Evolutionary conservation across 2,113 vertebrate species (phyloP).

Genomic region (Apteryx mantelli): DNA sequence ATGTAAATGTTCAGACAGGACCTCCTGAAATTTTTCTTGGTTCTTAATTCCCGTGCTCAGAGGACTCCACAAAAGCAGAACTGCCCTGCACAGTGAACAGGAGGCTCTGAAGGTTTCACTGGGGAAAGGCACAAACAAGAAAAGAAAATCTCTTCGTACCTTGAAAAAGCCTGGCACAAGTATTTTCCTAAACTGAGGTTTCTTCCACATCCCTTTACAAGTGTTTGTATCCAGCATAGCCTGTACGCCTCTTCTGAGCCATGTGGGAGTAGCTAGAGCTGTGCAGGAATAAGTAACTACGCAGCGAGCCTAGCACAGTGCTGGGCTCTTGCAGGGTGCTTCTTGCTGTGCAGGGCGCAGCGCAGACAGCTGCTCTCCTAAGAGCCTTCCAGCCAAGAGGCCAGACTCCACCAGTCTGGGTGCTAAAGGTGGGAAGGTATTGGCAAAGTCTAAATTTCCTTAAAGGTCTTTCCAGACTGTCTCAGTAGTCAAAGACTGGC

Average conservation of each 20-base stretch:
- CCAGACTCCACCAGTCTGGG: neutral
- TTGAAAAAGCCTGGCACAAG: neutral
- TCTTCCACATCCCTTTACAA: neutral
- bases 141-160: neutral
- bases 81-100: neutral
- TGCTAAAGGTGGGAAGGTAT: neutral
- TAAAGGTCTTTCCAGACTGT: neutral
- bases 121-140: neutral
- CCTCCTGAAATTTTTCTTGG: neutral
- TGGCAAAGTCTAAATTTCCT: neutral
- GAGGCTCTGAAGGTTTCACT: neutral
- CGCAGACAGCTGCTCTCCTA: accelerated
- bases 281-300: neutral
- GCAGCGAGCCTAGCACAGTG: neutral
- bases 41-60: neutral
- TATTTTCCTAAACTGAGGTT: neutral
- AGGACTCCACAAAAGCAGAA: neutral
- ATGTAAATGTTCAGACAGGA: neutral
- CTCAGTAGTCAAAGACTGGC: neutral
- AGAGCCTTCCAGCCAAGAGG: neutral
- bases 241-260: neutral
- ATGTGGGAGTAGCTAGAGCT: neutral
- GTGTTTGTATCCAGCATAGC: neutral
- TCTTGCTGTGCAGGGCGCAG: neutral
- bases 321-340: neutral